phyloP scores from a whole-genome alignment of 2,797 vertebrate species.

The Mallotus villosus region DNA sequence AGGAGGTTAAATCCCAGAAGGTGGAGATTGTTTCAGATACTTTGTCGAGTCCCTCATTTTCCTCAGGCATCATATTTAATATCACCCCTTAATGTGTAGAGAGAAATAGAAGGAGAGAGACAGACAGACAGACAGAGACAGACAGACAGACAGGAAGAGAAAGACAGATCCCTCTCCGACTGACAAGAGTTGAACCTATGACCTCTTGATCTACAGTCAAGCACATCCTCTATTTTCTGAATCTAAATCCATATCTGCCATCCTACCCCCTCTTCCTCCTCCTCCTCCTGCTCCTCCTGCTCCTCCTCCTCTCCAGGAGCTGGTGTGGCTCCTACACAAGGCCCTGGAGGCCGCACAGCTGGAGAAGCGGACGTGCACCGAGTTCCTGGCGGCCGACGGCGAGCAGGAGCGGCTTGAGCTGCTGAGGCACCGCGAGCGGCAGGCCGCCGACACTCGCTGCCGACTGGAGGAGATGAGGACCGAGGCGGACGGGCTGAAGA shows the following conservation, averaged over 20 bases:
- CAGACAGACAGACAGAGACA: not conserved
- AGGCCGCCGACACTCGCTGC: slow-evolving; percentile 72
- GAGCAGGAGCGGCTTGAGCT: slow-evolving; percentile 89
- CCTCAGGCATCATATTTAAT: not conserved
- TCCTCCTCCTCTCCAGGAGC: slow-evolving; percentile 72
- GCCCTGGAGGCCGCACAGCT: slow-evolving; percentile 88
- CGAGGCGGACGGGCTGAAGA: slow-evolving; percentile 71
- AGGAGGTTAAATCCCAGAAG: slow-evolving; percentile 91
- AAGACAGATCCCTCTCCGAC: no score
- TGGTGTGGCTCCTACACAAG: slow-evolving; percentile 90
- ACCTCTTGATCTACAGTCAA: not conserved
- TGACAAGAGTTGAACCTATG: no score
- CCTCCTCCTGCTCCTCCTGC: no score
- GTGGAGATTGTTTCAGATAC: slow-evolving; percentile 59
- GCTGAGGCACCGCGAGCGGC: slow-evolving; percentile 86
- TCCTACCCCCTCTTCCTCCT: not conserved
- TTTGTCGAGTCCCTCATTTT: not conserved
- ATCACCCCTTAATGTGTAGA: no score
- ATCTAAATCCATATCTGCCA: not conserved
- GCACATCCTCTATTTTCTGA: not conserved
- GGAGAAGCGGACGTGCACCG: slow-evolving; percentile 84
- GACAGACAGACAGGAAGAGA: not conserved
- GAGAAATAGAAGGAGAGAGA: not conserved
- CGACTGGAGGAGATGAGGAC: slow-evolving; percentile 69
- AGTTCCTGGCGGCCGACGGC: slow-evolving; percentile 75